Percentiles rank a stretch among this genome's conserved stretches.
Evolutionary conservation across 2,888 invertebrate species (phyloP).

Genomic region (Spialia ferax): DNA sequence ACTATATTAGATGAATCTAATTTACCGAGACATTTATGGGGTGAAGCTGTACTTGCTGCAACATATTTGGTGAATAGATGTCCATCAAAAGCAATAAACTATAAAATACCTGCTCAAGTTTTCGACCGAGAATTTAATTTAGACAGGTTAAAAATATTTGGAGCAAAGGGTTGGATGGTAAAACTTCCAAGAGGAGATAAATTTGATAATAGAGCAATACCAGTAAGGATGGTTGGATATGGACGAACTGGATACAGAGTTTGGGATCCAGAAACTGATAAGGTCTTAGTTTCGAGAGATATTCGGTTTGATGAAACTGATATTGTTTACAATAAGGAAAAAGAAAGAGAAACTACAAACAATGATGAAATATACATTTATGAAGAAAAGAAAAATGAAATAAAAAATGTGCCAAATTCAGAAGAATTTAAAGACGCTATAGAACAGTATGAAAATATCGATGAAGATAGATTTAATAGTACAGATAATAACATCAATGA

Average conservation of each 20-base stretch:
- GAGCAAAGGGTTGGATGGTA: not conserved
- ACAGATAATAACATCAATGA: no score
- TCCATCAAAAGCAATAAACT: not conserved
- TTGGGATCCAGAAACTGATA: not conserved
- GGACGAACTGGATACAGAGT: not conserved
- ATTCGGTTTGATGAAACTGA: not conserved
- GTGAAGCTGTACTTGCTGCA: not conserved
- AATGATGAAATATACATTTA: no score
- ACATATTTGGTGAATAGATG: not conserved
- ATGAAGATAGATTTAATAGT: no score
- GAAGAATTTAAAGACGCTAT: no score
- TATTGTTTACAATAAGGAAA: no score
- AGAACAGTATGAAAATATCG: no score
- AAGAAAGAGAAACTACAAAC: no score
- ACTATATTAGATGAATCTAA: not conserved
- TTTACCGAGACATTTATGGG: not conserved
- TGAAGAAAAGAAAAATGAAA: no score
- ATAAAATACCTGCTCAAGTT: not conserved
- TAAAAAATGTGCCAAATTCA: no score
- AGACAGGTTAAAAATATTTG: not conserved
- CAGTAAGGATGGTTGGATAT: not conserved
- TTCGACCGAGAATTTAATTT: not conserved
- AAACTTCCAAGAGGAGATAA: not conserved
- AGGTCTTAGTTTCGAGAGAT: not conserved
- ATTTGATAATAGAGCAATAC: not conserved